Evolutionary conservation across 2,113 vertebrate species (phyloP), one percentile per base, ranked within the genome.

Genomic region (Marmota monax): DNA sequence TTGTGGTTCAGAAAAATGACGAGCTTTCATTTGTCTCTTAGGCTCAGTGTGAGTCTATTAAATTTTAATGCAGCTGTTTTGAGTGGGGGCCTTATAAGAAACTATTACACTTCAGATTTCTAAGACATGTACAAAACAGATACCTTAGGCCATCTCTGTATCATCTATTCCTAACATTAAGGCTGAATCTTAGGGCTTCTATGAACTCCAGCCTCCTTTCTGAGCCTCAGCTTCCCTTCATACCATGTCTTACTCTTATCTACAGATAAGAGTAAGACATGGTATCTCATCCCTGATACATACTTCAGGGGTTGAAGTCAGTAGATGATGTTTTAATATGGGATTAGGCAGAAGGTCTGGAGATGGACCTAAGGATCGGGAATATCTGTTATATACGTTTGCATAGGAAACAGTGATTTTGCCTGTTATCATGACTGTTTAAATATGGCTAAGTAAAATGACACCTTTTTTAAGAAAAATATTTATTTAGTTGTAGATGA

Each of bases 51-150:
- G 78, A 65, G 17, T 25, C 4, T 25, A 58, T 17, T 63, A 5
- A 23, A 45, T 70, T 95, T 51, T 84, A 91, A 63, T 69, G 89
- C 37, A 85, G 63, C 18, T 29, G 29, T 94, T 93, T 88, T n/a
- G 69, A 67, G 20, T 56, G 14, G 61, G 34, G 39, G 7, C 27
- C 79, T 82, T 84, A 73, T 53, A 6, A 85, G 88, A 82, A 87
- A 45, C 20, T 37, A 23, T 76, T 56, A 16, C 1, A n/a, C 74
- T 74, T 77, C 11, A 32, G 22, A 53, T 67, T 88, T 86, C 45
- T 53, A n/a, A 42, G 7, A 76, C 34, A 32, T 34, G 16, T 92
- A 27, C 20, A 45, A 42, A 93, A 45, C 17, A 89, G 48, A 72
- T 18, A 12, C 34, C 20, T 76, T 16, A 27, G 10, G 61, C 20